phyloP scores from a whole-genome alignment of 2,113 vertebrate species.

The Isurus oxyrinchus region DNA sequence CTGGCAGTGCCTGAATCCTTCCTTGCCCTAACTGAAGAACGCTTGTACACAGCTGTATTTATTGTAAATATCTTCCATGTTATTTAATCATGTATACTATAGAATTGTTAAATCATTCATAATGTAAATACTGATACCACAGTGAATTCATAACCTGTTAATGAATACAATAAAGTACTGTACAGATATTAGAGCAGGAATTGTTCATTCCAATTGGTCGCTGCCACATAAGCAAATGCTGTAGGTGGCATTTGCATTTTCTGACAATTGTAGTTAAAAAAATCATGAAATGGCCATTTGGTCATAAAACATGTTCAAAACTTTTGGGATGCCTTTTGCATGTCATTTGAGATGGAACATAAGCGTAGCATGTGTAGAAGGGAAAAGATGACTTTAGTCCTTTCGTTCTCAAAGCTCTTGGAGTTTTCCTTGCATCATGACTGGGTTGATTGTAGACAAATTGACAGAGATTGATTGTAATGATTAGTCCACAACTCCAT shows the following conservation, averaged over 20 bases:
- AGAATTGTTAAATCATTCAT: conserved; percentile 12
- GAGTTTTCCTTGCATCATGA: background rate
- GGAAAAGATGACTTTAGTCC: background rate
- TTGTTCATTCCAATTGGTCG: background rate
- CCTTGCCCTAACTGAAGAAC: conserved; percentile 43
- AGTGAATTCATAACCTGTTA: background rate
- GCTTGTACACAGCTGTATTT: conserved; percentile 47
- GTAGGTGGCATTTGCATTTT: background rate
- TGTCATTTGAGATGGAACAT: background rate
- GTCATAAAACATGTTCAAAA: background rate
- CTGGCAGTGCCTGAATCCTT: conserved; percentile 62
- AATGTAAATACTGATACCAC: background rate
- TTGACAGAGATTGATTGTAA: background rate
- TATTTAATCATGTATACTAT: conserved; percentile 47
- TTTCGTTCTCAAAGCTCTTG: background rate
- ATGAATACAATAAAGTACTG: background rate
- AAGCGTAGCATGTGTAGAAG: background rate
- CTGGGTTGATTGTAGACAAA: background rate
- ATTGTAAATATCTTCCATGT: conserved; percentile 54
- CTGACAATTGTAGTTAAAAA: background rate
- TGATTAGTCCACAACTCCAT: background rate
- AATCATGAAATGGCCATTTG: background rate
- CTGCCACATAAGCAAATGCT: background rate
- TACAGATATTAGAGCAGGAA: background rate
- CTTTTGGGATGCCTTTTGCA: background rate